phyloP scores from a whole-genome alignment of 1,140 invertebrate genomes.

The Asobara japonica region DNA sequence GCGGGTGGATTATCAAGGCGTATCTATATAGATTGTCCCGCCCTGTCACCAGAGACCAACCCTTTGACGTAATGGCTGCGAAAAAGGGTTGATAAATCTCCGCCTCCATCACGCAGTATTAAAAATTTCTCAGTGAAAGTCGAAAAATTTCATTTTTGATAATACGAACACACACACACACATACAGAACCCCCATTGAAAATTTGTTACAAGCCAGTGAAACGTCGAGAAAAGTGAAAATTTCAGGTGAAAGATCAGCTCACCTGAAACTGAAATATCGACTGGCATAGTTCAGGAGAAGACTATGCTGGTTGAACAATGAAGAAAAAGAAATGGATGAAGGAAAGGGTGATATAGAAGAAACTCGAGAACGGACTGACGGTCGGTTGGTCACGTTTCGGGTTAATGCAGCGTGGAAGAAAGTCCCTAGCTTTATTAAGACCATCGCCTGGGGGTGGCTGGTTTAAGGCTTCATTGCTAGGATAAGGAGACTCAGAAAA shows the following conservation, averaged over 20 bases:
- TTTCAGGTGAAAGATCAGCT: neutral
- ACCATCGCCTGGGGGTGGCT: neutral
- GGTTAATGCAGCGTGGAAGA: slow-evolving; percentile 15
- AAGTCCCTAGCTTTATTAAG: slow-evolving; percentile 9
- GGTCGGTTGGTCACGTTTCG: neutral
- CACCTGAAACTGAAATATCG: neutral
- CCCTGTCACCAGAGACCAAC: neutral
- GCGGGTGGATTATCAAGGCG: neutral
- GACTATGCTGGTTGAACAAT: neutral
- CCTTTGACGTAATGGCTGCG: neutral
- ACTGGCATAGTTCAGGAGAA: neutral
- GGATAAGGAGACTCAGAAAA: neutral
- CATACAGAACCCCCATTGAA: no score
- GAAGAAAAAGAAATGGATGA: neutral
- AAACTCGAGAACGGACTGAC: neutral
- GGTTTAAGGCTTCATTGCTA: neutral
- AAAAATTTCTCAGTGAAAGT: no score
- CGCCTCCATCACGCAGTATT: neutral
- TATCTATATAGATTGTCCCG: neutral
- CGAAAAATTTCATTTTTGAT: no score
- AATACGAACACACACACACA: no score
- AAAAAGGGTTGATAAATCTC: slow-evolving; percentile 3
- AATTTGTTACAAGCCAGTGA: no score
- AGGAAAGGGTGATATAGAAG: neutral
- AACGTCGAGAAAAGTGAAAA: neutral